phyloP scores from a whole-genome alignment of 2,113 vertebrate species.

The Entosphenus tridentatus region DNA sequence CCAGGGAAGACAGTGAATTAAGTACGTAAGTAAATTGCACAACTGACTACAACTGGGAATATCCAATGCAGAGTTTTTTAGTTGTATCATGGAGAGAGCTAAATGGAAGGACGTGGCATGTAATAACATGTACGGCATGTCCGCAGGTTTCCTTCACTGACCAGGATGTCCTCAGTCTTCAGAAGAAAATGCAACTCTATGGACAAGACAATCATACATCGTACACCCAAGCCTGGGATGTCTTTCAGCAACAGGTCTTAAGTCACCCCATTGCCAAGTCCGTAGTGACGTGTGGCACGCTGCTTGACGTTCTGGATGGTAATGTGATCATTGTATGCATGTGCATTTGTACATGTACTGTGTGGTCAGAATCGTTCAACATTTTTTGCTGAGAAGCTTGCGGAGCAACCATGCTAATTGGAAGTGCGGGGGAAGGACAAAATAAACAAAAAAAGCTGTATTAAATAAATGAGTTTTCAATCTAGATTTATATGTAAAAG shows the following conservation, averaged over 20 bases:
- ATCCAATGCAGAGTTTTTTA: no score
- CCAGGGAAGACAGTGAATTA: no score
- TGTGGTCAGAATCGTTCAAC: no score
- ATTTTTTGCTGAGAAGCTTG: constrained; percentile 13
- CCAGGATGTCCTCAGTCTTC: constrained; percentile 68
- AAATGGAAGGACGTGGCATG: no score
- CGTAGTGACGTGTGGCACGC: constrained; percentile 13
- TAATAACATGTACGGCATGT: no score
- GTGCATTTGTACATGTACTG: no score
- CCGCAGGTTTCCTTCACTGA: no score
- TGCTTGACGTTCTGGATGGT: neutral
- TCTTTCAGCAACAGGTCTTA: constrained; percentile 83
- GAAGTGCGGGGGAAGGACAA: constrained; percentile 15
- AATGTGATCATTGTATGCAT: no score
- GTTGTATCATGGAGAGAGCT: no score
- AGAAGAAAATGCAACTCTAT: constrained; percentile 73
- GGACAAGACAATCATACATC: constrained; percentile 68
- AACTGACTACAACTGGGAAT: no score
- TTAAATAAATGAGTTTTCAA: constrained; percentile 19
- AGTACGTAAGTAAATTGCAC: no score
- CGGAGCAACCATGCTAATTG: constrained; percentile 14
- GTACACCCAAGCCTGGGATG: constrained; percentile 92
- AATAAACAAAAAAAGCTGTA: constrained; percentile 16
- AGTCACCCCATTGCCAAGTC: constrained; percentile 7
- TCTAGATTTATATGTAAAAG: constrained; percentile 18